Base-by-base conservation (phyloP, 2,113 vertebrate genomes). In the Alexandromys fortis region DNA sequence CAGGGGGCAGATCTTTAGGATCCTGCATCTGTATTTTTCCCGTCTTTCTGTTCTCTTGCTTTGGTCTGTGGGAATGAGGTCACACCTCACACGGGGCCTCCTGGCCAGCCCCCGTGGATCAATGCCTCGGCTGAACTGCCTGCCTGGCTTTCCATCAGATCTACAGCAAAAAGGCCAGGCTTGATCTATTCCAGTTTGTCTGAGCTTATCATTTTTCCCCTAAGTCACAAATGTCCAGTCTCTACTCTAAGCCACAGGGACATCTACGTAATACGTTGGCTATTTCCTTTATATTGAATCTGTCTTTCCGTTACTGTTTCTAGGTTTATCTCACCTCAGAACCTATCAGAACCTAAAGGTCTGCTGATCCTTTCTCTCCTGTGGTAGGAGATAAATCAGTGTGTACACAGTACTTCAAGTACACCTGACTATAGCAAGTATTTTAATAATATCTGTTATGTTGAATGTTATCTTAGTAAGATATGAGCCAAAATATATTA, bases 131-230 rank as follows among this genome's bases (percentile, higher is more conserved):
- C 33, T 16, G 8, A 70, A 81, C 58, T 90, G 83, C 94, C 93
- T 94, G 77, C 38, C 92, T 90, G 68, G 83, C 55, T 94, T 94
- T 76, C 78, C 91, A 68, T 55, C 52, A 55, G 52, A 55, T 96
- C 68, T 89, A 55, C 49, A 61, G 68, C 73, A 63, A 42, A 95
- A 91, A 45, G 19, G 10, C 55, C 90, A 96, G 87, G 85, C 65
- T 82, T 58, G 58, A 87, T 88, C 87, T 33, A 1, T 75, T 70
- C 42, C 83, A 9, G 52, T 89, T 55, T 79, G 47, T 75, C 95
- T 96, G 97, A 89, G 86, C 61, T 94, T 73, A 90, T 87, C 47
- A 0, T 42, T 92, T 97, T 67, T 33, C 28, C 92, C 83, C 90
- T 58, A 58, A 72, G 83, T 86, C 91, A 83, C 61, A 63, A 91